phyloP scores from a whole-genome alignment of 2,797 vertebrate genomes.

The Harpagifer antarcticus region DNA sequence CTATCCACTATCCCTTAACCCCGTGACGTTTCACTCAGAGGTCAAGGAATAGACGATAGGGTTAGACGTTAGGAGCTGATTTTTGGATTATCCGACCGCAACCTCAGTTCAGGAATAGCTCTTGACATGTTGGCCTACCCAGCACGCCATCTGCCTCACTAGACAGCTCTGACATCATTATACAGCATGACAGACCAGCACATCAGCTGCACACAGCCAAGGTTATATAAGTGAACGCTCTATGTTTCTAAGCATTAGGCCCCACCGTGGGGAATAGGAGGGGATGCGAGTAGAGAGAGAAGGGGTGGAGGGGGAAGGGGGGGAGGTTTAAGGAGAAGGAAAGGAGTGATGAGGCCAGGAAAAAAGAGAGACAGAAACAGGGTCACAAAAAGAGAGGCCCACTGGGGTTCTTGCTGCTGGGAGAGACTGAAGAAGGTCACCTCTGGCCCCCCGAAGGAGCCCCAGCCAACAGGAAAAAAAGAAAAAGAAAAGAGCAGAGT shows the following conservation, averaged over 20 bases:
- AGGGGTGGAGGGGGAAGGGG: neutral
- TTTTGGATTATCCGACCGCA: too few relatives aligned
- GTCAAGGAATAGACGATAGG: too few relatives aligned
- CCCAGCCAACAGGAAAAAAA: constrained; percentile 47
- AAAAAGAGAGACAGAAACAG: constrained; percentile 61
- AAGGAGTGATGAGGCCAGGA: constrained; percentile 38
- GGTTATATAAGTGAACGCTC: constrained; percentile 81
- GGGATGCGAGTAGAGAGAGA: constrained; percentile 15
- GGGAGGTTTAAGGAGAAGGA: constrained; percentile 14
- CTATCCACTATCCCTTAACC: too few relatives aligned
- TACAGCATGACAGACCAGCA: constrained; percentile 71
- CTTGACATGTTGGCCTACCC: constrained; percentile 73
- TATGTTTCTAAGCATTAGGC: constrained; percentile 67
- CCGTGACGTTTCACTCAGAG: too few relatives aligned
- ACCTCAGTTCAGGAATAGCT: constrained; percentile 60
- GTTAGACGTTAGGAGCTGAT: too few relatives aligned
- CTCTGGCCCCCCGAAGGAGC: constrained; percentile 72
- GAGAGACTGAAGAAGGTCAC: constrained; percentile 77
- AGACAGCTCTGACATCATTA: constrained; percentile 80
- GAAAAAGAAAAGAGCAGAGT: constrained; percentile 6
- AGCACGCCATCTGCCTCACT: constrained; percentile 75
- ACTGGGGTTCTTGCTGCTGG: constrained; percentile 59
- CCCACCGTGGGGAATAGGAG: constrained; percentile 52
- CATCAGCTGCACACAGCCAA: constrained; percentile 72
- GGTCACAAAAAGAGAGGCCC: constrained; percentile 74